Conservation (phyloP, 92 coral and sea anemone genomes). For the Epizoanthus scotinus region DNA sequence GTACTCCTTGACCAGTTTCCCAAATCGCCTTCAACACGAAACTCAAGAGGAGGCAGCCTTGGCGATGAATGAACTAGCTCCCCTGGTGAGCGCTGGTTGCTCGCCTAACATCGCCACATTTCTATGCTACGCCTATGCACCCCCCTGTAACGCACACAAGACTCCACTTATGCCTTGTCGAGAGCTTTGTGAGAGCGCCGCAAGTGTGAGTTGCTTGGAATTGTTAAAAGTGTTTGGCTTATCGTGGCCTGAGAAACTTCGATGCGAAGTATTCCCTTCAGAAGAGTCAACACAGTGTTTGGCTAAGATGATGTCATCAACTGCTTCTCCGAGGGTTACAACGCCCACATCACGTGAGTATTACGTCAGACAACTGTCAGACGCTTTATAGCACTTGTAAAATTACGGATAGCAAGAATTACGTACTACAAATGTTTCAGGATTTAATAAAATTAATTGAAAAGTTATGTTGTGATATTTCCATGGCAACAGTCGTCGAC, state of each 20-base stretch:
- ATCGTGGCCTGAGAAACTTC: neutral
- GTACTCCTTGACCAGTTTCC: neutral
- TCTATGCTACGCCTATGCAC: neutral
- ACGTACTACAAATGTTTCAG: too few species aligned
- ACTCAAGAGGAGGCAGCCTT: neutral
- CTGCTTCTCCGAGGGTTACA: too few species aligned
- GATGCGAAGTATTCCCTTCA: neutral
- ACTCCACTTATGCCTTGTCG: neutral
- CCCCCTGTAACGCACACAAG: neutral
- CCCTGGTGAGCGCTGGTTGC: neutral
- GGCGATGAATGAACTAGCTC: neutral
- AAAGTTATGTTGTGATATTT: too few species aligned
- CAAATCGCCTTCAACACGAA: neutral
- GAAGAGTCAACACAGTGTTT: too few species aligned
- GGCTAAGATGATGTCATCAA: too few species aligned
- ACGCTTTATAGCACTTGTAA: too few species aligned
- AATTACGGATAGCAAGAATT: too few species aligned
- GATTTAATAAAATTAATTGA: too few species aligned
- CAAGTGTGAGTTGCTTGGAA: neutral
- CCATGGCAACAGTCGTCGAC: too few species aligned
- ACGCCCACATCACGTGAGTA: too few species aligned
- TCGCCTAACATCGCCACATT: neutral
- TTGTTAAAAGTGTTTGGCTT: neutral
- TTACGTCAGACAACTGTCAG: too few species aligned
- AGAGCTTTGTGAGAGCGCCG: neutral